These are phyloP conservation scores for Palythoa grandis DNA, from an alignment of 92 coral and sea anemone species.

Conservation along the genomic window DNA sequence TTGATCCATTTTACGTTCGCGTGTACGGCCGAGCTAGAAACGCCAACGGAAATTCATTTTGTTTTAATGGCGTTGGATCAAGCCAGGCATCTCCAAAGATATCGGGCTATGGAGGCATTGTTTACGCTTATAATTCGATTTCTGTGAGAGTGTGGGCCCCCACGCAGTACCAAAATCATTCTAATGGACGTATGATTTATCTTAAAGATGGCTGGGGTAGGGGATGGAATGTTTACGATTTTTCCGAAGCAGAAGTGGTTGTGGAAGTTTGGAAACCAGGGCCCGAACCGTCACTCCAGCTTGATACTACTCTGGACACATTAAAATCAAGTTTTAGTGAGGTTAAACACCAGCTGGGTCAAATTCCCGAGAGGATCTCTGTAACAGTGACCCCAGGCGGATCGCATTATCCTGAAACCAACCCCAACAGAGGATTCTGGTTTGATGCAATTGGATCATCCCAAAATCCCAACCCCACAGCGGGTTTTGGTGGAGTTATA, in stretches of 20 bases:
- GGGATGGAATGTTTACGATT: conserved; percentile 54
- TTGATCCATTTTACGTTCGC: conserved; percentile 90
- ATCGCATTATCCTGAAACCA: conserved; percentile 18
- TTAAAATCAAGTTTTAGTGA: conserved; percentile 45
- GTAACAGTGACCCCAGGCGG: conserved; percentile 77
- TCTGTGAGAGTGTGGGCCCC: conserved; percentile 97
- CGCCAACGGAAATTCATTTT: conserved; percentile 73
- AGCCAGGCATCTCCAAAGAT: conserved; percentile 78
- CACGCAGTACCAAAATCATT: conserved; percentile 47
- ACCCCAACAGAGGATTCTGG: conserved; percentile 91
- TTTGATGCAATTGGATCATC: conserved; percentile 82
- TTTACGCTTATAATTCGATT: conserved; percentile 88
- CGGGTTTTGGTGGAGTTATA: conserved; percentile 90
- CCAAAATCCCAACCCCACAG: conserved; percentile 74
- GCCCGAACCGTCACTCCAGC: conserved; percentile 87
- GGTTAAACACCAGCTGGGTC: conserved; percentile 76
- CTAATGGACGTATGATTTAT: conserved; percentile 77
- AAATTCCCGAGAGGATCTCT: conserved; percentile 84
- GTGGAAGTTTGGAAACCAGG: conserved; percentile 91
- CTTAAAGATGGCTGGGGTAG: conserved; percentile 97
- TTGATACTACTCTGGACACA: conserved; percentile 72
- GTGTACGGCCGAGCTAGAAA: conserved; percentile 80
- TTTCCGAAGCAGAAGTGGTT: conserved; percentile 76
- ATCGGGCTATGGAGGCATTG: conserved; percentile 84
- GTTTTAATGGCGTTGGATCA: conserved; percentile 88